Evolutionary conservation across 2,113 vertebrate species (phyloP).

Genomic region (Thalassarche chlororhynchos): DNA sequence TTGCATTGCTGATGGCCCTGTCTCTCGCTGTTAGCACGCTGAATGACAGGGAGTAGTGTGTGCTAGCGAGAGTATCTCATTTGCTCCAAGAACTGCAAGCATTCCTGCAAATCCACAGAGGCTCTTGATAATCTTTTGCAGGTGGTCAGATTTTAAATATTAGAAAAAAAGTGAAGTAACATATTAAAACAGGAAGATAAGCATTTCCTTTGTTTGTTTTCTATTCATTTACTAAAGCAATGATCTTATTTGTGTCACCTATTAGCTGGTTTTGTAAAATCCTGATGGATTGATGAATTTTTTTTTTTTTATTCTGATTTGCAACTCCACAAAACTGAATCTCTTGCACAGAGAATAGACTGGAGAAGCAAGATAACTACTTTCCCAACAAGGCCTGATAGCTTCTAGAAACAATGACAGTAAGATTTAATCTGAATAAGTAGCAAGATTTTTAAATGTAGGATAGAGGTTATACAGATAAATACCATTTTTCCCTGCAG

Average conservation of each 20-base stretch:
- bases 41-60: conserved; percentile 20
- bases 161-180: conserved; percentile 26
- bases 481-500: neutral
- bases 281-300: neutral
- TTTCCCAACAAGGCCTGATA: neutral
- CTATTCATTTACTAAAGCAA: conserved; percentile 18
- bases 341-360: neutral
- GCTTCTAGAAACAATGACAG: conserved; percentile 23
- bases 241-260: conserved; percentile 16
- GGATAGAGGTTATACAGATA: neutral
- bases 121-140: conserved; percentile 49
- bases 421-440: conserved; percentile 38
- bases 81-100: conserved; percentile 28
- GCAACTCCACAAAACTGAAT: neutral
- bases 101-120: conserved; percentile 50
- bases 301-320: neutral
- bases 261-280: neutral
- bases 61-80: neutral
- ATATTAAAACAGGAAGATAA: conserved; percentile 47
- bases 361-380: neutral
- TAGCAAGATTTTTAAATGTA: conserved; percentile 20
- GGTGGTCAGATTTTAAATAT: conserved; percentile 62
- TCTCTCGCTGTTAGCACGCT: neutral
- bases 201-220: conserved; percentile 48
- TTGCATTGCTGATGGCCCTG: neutral